phyloP scores from a whole-genome alignment of 2,888 invertebrate genomes.

The Phragmatobia fuliginosa region DNA sequence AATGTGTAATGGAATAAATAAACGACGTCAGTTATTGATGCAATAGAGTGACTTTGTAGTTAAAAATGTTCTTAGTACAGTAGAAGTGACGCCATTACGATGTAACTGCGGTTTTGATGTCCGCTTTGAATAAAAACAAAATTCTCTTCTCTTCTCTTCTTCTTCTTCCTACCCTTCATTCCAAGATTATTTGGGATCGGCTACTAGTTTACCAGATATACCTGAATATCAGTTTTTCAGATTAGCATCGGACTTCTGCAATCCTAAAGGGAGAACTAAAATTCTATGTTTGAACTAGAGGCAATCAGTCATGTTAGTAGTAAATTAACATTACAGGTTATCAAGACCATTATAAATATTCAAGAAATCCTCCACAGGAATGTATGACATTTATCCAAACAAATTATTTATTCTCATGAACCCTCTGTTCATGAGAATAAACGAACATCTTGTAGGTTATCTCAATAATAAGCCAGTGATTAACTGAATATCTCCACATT shows the following conservation, averaged over 20 bases:
- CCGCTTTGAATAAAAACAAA: not conserved
- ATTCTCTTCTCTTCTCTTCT: too few relatives aligned
- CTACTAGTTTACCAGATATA: too few relatives aligned
- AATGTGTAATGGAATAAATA: not conserved
- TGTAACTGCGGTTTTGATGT: not conserved
- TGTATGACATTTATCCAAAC: not conserved
- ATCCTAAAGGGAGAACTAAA: too few relatives aligned
- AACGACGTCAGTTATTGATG: not conserved
- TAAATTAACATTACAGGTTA: not conserved
- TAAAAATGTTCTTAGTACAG: not conserved
- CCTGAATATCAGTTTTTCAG: too few relatives aligned
- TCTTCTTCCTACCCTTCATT: too few relatives aligned
- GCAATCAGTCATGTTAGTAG: too few relatives aligned
- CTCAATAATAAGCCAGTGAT: not conserved
- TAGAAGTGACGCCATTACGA: not conserved
- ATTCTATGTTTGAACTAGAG: too few relatives aligned
- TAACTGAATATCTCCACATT: not conserved
- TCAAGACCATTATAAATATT: not conserved
- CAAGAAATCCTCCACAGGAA: not conserved
- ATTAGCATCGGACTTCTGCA: too few relatives aligned
- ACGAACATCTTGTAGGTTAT: constrained; percentile 10
- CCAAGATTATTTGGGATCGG: too few relatives aligned
- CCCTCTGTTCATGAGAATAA: constrained; percentile 6
- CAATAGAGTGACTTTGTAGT: not conserved
- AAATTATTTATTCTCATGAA: too few relatives aligned